Conservation (phyloP, 2,888 invertebrate species). For the Druceiella hillmani region DNA sequence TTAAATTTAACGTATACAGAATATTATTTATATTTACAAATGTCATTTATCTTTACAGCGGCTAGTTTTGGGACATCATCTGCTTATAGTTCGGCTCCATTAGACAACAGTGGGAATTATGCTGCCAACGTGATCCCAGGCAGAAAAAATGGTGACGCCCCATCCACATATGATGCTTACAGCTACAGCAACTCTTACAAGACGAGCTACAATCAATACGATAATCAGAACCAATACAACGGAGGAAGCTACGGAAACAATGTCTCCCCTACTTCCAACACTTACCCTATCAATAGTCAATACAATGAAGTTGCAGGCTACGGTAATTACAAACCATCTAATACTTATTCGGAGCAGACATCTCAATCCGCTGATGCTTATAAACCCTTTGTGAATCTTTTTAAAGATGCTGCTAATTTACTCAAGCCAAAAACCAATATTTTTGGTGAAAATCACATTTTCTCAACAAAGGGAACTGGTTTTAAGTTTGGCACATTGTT, state of each 20-base stretch:
- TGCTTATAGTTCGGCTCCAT: constrained; percentile 39
- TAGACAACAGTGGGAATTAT: constrained; percentile 37
- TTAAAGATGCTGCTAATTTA: constrained; percentile 43
- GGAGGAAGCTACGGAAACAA: constrained; percentile 24
- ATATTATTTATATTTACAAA: constrained; percentile 2
- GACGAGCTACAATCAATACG: constrained; percentile 35
- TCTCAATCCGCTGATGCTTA: constrained; percentile 25
- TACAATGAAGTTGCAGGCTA: background rate
- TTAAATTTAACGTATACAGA: too few relatives aligned
- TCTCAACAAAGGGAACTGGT: constrained; percentile 35
- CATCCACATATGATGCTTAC: constrained; percentile 29
- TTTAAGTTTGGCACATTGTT: constrained; percentile 44
- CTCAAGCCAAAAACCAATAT: constrained; percentile 31
- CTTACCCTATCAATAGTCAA: constrained; percentile 30
- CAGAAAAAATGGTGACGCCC: constrained; percentile 43
- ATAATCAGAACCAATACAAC: constrained; percentile 38
- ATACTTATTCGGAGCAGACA: background rate
- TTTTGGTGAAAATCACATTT: constrained; percentile 8
- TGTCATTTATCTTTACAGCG: constrained; percentile 32
- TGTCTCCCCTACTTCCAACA: constrained; percentile 26
- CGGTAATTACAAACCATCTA: background rate
- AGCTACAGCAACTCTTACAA: constrained; percentile 41
- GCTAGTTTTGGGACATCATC: constrained; percentile 39
- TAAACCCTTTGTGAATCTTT: constrained; percentile 44
- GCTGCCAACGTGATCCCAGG: constrained; percentile 52